Evolutionary conservation across 1,140 invertebrate genomes (phyloP).

Genomic region (Idris sp.): DNA sequence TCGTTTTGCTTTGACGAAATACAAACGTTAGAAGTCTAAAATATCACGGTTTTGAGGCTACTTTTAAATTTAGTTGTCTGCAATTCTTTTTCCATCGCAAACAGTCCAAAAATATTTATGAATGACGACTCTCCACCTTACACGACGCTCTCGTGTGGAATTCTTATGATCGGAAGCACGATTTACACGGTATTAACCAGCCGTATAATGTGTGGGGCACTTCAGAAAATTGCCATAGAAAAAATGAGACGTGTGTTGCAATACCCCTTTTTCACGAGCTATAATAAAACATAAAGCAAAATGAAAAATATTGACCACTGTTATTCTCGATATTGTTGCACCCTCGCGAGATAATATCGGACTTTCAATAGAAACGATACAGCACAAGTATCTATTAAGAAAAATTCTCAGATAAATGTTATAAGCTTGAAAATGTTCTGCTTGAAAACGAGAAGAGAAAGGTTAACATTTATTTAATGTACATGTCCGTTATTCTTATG

Average conservation of each 20-base stretch:
- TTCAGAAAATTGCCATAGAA: constrained; percentile 55
- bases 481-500: too few species aligned
- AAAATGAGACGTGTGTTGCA: constrained; percentile 36
- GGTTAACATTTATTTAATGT: too few species aligned
- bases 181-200: constrained; percentile 51
- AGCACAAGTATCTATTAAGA: constrained; percentile 18
- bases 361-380: constrained; percentile 18
- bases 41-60: constrained; percentile 47
- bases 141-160: constrained; percentile 24
- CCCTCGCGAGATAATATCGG: constrained; percentile 1
- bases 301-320: constrained; percentile 26
- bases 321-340: constrained; percentile 5
- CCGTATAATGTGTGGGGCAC: constrained; percentile 42
- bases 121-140: constrained; percentile 34
- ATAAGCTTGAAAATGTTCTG: constrained; percentile 11
- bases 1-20: constrained; percentile 14
- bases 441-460: constrained; percentile 10
- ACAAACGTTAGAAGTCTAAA: constrained; percentile 17
- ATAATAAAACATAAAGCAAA: constrained; percentile 31
- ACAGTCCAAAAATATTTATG: constrained; percentile 19
- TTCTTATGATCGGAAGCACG: constrained; percentile 38
- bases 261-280: constrained; percentile 15
- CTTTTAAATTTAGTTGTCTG: constrained; percentile 41
- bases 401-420: constrained; percentile 16
- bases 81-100: constrained; percentile 16